Base-by-base conservation (phyloP, 2,113 vertebrate genomes). In the Tiliqua scincoides region DNA sequence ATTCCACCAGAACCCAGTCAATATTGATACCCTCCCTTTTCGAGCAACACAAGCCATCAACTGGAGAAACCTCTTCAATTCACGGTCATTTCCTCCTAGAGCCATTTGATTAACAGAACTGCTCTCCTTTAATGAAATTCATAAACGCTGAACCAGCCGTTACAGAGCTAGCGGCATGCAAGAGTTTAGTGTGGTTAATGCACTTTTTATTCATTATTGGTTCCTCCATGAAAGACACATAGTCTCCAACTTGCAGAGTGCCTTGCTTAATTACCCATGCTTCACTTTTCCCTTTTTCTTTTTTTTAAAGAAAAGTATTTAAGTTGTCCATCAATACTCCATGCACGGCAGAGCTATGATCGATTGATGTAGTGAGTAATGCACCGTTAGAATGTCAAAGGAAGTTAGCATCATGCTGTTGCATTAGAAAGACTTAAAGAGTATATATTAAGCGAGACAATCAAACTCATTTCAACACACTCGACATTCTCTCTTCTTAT, bases 131-230 rank as follows among this genome's bases (percentile, higher is more conserved):
- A 92, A 94, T 93, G 92, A 91, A 94, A 96, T 94, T 89, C 92
- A 95, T 90, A 91, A 90, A 76, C 92, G 88, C 78, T 87, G 90
- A 48, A 85, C 87, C 93, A 86, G 89, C 87, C 91, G 87, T 88
- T 89, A 88, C 92, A 93, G 90, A 94, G 82, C 92, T 83, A 90
- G 67, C 90, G 94, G 92, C 93, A 92, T 57, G 79, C 76, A 27
- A 77, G 89, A 91, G 91, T 95, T 97, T 95, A 94, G 96, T 96
- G 95, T 94, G 85, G 89, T 95, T 96, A 97, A 96, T 95, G 95
- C 82, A 96, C 92, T 96, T 95, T 95, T 95, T 94, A 95, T 94
- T 96, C 94, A 94, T 96, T 95, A 95, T 75, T 92, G 95, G 92
- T 84, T n/a, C 85, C 89, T 95, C 92, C 83, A 84, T 82, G 74